Evolutionary conservation across 1,140 invertebrate genomes (phyloP).

Genomic region (Leptinotarsa lineolata): DNA sequence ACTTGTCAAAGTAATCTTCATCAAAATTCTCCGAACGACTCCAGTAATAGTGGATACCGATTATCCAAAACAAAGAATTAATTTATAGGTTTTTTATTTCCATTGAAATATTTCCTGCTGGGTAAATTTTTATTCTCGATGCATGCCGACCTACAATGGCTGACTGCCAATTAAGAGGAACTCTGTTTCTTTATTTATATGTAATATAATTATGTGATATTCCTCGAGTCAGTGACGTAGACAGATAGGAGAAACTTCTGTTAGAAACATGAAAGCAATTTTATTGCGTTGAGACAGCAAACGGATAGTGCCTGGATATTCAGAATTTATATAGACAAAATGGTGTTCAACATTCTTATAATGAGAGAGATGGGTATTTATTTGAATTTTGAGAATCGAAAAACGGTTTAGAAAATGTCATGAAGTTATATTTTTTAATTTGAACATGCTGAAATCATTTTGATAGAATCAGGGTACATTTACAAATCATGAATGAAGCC

Average conservation of each 20-base stretch:
- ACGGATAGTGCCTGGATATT: too few relatives aligned
- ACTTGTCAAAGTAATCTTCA: conserved; percentile 15
- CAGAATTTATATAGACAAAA: too few relatives aligned
- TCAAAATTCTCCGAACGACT: conserved; percentile 15
- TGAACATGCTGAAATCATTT: too few relatives aligned
- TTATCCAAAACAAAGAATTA: conserved; percentile 15
- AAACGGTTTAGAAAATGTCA: too few relatives aligned
- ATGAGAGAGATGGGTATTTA: too few relatives aligned
- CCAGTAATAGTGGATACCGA: background rate
- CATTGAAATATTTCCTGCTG: conserved; percentile 18
- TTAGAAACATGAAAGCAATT: too few relatives aligned
- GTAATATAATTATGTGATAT: conserved; percentile 12
- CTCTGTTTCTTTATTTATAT: conserved; percentile 20
- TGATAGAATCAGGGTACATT: too few relatives aligned
- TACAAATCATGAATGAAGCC: too few relatives aligned
- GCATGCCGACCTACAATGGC: conserved; percentile 19
- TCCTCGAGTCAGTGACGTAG: background rate
- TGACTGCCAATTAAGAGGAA: conserved; percentile 17
- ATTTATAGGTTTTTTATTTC: conserved; percentile 12
- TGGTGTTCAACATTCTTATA: too few relatives aligned
- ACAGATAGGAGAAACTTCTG: background rate
- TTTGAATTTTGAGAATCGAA: too few relatives aligned
- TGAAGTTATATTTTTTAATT: too few relatives aligned
- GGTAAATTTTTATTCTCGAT: conserved; percentile 6
- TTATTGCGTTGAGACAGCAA: too few relatives aligned